A percentile compares a stretch with the other conserved stretches of the same genome.
Conservation (phyloP, 2,888 invertebrate species). For the Liodrosophila aerea region DNA sequence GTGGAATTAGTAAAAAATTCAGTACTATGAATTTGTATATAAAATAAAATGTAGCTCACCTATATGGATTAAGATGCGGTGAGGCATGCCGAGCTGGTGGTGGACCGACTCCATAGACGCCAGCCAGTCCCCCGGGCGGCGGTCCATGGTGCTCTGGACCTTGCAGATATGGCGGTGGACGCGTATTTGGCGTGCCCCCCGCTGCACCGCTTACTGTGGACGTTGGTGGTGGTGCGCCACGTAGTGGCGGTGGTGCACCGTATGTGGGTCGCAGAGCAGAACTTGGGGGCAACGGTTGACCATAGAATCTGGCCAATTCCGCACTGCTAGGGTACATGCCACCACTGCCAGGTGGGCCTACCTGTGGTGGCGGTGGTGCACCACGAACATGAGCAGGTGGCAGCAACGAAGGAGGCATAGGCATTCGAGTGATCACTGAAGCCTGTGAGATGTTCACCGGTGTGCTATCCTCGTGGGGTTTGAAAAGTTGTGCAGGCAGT, state of each 20-base stretch:
- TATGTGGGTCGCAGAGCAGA: conserved; percentile 78
- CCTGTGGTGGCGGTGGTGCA: conserved; percentile 29
- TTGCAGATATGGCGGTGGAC: conserved; percentile 62
- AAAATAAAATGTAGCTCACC: conserved; percentile 53
- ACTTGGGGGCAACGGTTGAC: conserved; percentile 60
- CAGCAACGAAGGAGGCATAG: conserved; percentile 69
- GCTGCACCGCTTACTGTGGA: conserved; percentile 28
- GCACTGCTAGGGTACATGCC: conserved; percentile 65
- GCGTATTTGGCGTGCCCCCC: conserved; percentile 43
- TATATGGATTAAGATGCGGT: conserved; percentile 79
- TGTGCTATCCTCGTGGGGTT: conserved; percentile 79
- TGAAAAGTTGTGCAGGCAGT: conserved; percentile 83
- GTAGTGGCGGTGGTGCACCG: conserved; percentile 81
- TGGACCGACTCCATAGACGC: conserved; percentile 63
- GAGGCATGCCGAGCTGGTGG: conserved; percentile 79
- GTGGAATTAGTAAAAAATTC: background rate
- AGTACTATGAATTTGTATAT: too few relatives aligned
- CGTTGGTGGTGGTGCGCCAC: conserved; percentile 67
- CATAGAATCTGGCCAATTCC: conserved; percentile 75
- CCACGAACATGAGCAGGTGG: conserved; percentile 55
- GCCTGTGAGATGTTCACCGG: conserved; percentile 79
- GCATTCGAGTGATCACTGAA: conserved; percentile 86
- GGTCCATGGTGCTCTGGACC: conserved; percentile 65
- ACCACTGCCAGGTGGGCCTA: conserved; percentile 22
- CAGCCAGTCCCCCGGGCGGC: conserved; percentile 36